These are phyloP conservation scores for Dolichomitus sp. DNA, from an alignment of 2,888 invertebrate genomes.

Conservation along the genomic window DNA sequence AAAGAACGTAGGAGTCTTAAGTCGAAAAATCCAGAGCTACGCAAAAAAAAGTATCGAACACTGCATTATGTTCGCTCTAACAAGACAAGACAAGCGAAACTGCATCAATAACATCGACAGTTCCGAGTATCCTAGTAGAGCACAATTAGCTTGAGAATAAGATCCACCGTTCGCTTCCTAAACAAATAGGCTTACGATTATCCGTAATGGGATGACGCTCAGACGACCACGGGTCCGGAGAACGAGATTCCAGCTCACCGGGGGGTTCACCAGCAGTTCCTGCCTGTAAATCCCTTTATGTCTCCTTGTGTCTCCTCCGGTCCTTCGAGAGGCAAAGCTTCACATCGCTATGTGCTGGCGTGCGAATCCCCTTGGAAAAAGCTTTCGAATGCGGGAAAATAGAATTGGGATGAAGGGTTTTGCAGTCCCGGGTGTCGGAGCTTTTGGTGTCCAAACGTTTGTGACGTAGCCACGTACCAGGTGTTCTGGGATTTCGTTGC, in stretches of 20 bases:
- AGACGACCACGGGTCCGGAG: constrained; percentile 50
- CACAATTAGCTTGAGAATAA: constrained; percentile 65
- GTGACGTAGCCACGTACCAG: constrained; percentile 23
- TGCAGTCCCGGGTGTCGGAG: constrained; percentile 23
- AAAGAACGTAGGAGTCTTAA: constrained; percentile 9
- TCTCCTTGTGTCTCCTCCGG: constrained; percentile 60
- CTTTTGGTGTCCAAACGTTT: not conserved
- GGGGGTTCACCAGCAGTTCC: constrained; percentile 29
- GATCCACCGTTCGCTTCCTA: constrained; percentile 74
- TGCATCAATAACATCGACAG: constrained; percentile 41
- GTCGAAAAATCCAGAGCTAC: not conserved
- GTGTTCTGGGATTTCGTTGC: constrained; percentile 30
- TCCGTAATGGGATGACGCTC: constrained; percentile 80
- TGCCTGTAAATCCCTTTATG: constrained; percentile 78
- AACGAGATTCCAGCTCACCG: constrained; percentile 58
- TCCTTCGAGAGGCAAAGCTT: constrained; percentile 64
- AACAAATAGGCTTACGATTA: constrained; percentile 82
- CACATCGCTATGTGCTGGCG: constrained; percentile 63
- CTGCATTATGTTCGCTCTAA: not conserved
- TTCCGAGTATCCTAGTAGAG: constrained; percentile 27
- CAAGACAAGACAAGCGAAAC: constrained; percentile 17
- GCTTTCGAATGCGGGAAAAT: constrained; percentile 43
- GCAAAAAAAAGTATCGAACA: not conserved
- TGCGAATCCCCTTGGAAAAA: constrained; percentile 53
- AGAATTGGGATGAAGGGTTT: constrained; percentile 43